Base-by-base conservation (phyloP, 2,888 invertebrate species). In the Tubulanus polymorphus region DNA sequence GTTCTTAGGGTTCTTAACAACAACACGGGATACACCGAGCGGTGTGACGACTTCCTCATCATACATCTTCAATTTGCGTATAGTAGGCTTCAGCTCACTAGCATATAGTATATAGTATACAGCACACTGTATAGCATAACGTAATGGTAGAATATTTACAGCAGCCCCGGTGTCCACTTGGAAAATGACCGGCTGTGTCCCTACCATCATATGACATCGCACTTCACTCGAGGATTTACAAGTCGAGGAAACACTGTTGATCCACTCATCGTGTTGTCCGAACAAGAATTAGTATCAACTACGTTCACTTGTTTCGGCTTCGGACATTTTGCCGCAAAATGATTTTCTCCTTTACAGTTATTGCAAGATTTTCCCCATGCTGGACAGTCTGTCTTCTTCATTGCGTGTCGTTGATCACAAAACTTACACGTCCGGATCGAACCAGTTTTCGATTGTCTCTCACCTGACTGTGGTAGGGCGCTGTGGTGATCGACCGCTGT, bases 121-220 rank as follows among this genome's bases (percentile, higher is more conserved):
- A n/a, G n/a, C n/a, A n/a, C n/a, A n/a, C n/a, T n/a, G n/a, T n/a
- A n/a, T n/a, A n/a, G n/a, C n/a, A n/a, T n/a, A n/a, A n/a, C n/a
- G n/a, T n/a, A n/a, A n/a, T 12, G 52, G 37, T n/a, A 59, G 52
- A 18, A 54, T 50, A 37, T 57, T 62, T 15, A 57, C 54, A 25
- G 54, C 46, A 8, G 60, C 59, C 15, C 57, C 66, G 32, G 53
- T 57, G 41, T 63, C 61, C n/a, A 63, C n/a, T 32, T 66, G 63
- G 41, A 62, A 61, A 25, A 23, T 54, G 3, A 54, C 35, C 6
- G 6, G 41, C 6, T 54, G 5, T 18, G 6, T 5, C 5, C 3
- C 15, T 3, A 41, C 15, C 3, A 8, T 5, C 41, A 41, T 41
- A n/a, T n/a, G n/a, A n/a, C n/a, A n/a, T n/a, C n/a, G n/a, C n/a